Evolutionary conservation across 2,113 vertebrate species (phyloP).

Genomic region (Dunckerocampus dactyliophorus): DNA sequence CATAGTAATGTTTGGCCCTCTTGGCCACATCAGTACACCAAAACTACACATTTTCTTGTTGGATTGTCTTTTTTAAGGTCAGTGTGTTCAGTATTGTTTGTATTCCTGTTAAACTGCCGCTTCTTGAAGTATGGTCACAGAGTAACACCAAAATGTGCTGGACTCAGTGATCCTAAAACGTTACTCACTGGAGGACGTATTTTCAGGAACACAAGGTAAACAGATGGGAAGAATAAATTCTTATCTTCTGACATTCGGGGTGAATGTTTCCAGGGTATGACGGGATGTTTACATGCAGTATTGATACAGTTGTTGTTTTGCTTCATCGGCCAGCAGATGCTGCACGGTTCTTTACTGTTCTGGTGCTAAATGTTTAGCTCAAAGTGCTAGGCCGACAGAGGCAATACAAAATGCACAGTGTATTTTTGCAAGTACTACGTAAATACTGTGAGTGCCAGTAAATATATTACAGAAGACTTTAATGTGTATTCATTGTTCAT

Average conservation of each 20-base stretch:
- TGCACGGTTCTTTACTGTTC: constrained; percentile 50
- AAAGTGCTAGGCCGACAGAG: constrained; percentile 29
- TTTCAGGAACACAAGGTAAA: neutral
- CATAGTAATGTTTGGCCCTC: no score
- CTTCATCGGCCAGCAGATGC: constrained; percentile 38
- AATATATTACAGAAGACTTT: constrained; percentile 53
- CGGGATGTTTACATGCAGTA: constrained; percentile 48
- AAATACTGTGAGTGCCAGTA: constrained; percentile 71
- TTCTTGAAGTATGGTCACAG: neutral
- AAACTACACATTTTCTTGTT: no score
- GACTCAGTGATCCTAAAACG: neutral
- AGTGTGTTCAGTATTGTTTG: no score
- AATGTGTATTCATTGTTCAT: constrained; percentile 60
- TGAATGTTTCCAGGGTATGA: constrained; percentile 25
- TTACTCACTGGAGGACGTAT: neutral
- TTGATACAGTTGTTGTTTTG: constrained; percentile 19
- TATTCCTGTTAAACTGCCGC: no score
- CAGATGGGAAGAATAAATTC: neutral
- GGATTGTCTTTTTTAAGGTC: no score
- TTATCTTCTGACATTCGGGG: constrained; percentile 9
- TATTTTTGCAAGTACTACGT: constrained; percentile 52
- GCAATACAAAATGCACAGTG: constrained; percentile 49
- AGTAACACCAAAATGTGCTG: neutral
- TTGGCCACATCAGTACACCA: no score
- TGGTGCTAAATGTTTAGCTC: constrained; percentile 42